These are phyloP conservation scores for Melieria picta DNA, from an alignment of 2,888 invertebrate genomes.

Conservation along the genomic window DNA sequence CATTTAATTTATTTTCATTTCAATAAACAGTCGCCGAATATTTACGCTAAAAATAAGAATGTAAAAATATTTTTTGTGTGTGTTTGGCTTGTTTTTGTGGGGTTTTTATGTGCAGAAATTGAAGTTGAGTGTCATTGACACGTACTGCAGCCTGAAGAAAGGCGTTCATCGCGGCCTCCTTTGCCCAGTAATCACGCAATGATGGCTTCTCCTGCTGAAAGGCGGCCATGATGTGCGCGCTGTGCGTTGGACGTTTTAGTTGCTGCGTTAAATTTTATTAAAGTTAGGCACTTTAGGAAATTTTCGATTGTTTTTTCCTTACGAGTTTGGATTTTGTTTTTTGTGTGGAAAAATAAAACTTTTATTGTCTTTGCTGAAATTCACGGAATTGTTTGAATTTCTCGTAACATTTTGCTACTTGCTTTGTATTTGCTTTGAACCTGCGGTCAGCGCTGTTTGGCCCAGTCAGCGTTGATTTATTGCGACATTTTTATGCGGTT, in stretches of 20 bases:
- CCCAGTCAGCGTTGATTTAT: constrained; percentile 14
- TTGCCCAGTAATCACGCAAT: constrained; percentile 61
- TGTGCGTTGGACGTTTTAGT: background rate
- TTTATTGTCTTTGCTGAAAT: no score
- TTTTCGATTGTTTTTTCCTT: no score
- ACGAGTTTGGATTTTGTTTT: no score
- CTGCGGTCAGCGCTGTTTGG: background rate
- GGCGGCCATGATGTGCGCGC: constrained; percentile 48
- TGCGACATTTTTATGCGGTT: constrained; percentile 8
- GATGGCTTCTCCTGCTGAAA: constrained; percentile 47
- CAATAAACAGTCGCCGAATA: no score
- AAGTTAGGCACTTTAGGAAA: no score
- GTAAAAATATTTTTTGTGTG: no score
- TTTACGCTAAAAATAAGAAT: no score
- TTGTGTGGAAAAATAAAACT: no score
- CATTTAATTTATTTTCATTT: no score
- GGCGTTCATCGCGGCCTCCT: constrained; percentile 60
- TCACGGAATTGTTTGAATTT: no score
- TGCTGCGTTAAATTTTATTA: no score
- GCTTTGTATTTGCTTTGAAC: background rate
- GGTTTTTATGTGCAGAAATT: background rate
- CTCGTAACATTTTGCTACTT: background rate
- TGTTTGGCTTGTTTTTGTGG: no score
- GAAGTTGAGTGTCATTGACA: constrained; percentile 12
- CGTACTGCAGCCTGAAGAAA: constrained; percentile 54